A percentile compares a stretch with the other conserved stretches of the same genome.
These are phyloP conservation scores for Callipepla californica DNA, from an alignment of 2,113 vertebrate genomes.

Conservation along the genomic window DNA sequence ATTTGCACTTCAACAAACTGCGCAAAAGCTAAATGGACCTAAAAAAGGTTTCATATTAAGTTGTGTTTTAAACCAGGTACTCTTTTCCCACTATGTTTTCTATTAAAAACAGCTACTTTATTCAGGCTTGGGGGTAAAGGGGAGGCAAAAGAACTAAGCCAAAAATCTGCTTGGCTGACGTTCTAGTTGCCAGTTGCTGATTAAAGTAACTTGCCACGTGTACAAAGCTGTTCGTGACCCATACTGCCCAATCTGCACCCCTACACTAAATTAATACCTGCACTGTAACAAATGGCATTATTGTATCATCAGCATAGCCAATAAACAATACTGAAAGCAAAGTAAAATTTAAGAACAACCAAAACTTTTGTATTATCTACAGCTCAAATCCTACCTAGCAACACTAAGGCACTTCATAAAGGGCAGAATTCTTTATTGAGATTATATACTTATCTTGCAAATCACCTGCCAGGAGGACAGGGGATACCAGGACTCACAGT, in stretches of 20 bases:
- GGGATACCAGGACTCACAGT: background rate
- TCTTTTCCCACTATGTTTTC: background rate
- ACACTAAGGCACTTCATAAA: background rate
- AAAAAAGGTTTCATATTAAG: background rate
- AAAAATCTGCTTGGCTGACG: background rate
- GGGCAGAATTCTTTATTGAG: background rate
- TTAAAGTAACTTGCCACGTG: background rate
- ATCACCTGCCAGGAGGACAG: background rate
- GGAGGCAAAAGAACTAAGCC: background rate
- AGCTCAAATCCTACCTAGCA: background rate
- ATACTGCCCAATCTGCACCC: background rate
- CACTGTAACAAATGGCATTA: background rate
- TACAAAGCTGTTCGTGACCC: background rate
- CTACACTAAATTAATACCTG: background rate
- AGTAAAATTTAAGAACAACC: background rate
- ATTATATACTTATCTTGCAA: background rate
- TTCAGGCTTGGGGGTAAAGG: accelerated
- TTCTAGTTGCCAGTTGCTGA: background rate
- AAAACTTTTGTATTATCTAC: background rate
- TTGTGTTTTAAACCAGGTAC: background rate
- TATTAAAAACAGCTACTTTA: background rate
- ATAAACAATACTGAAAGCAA: background rate
- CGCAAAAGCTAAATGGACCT: background rate
- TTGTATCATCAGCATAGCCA: background rate
- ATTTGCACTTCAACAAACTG: background rate